phyloP scores from a whole-genome alignment of 2,888 invertebrate genomes.

The Chaitophorus viminalis region DNA sequence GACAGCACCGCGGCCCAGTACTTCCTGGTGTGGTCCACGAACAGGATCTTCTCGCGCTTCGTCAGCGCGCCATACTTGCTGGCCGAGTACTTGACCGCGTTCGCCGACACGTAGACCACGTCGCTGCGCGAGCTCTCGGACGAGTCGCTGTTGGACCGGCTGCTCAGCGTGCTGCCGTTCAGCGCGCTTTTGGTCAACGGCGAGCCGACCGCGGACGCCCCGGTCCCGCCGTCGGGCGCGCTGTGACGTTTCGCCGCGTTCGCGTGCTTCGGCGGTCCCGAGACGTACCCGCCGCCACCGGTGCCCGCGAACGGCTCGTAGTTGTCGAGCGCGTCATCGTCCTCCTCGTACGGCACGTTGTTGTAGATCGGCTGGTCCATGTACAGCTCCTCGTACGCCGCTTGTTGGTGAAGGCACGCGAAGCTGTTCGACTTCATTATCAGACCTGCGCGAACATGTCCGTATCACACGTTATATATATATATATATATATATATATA shows the following conservation, averaged over 20 bases:
- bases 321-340: conserved; percentile 19
- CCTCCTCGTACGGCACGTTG: conserved; percentile 57
- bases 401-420: conserved; percentile 57
- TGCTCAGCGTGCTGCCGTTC: conserved; percentile 57
- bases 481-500: no score
- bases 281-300: background rate
- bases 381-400: conserved; percentile 52
- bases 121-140: conserved; percentile 54
- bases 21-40: conserved; percentile 65
- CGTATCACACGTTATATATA: no score
- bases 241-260: conserved; percentile 31
- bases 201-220: conserved; percentile 15
- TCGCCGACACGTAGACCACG: conserved; percentile 62
- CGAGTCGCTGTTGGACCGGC: conserved; percentile 59
- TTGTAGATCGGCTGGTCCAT: conserved; percentile 52
- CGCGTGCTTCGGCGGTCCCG: background rate
- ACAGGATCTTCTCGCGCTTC: conserved; percentile 65
- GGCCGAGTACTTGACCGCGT: conserved; percentile 63
- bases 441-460: background rate
- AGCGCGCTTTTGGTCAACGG: conserved; percentile 20
- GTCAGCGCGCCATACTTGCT: conserved; percentile 65
- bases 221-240: conserved; percentile 18
- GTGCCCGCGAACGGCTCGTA: conserved; percentile 37
- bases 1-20: conserved; percentile 66
- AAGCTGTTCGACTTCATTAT: conserved; percentile 57